A percentile compares a stretch with the other conserved stretches of the same genome.
These are phyloP conservation scores for Labrus mixtus DNA, from an alignment of 2,113 vertebrate species.

Conservation along the genomic window DNA sequence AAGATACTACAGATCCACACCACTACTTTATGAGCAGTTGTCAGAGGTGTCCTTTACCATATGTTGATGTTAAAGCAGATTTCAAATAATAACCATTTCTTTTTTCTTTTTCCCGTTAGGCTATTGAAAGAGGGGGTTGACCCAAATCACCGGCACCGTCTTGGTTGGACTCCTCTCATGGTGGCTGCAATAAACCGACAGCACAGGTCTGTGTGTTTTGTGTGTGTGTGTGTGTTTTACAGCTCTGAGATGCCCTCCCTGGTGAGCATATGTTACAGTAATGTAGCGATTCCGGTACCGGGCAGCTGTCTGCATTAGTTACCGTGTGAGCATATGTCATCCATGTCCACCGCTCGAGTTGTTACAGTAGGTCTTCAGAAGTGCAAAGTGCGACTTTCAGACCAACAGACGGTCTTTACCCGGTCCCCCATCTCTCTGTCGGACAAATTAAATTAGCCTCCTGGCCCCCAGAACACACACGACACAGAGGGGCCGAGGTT, in stretches of 20 bases:
- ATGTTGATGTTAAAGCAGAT: background rate
- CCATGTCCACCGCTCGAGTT: conserved; percentile 39
- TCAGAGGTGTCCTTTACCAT: no score
- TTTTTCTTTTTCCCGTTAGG: conserved; percentile 76
- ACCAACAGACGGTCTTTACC: conserved; percentile 78
- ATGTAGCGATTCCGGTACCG: background rate
- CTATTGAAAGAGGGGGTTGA: conserved; percentile 86
- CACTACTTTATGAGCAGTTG: no score
- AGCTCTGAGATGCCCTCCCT: background rate
- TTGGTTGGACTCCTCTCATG: conserved; percentile 96
- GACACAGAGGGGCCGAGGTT: conserved; percentile 78
- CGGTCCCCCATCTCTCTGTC: conserved; percentile 65
- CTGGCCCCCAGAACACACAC: conserved; percentile 81
- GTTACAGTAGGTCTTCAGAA: conserved; percentile 74
- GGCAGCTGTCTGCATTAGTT: conserved; percentile 54
- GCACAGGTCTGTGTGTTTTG: conserved; percentile 84
- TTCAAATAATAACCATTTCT: background rate
- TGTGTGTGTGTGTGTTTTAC: conserved; percentile 14
- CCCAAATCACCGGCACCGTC: conserved; percentile 89
- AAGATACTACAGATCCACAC: background rate
- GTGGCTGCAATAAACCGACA: conserved; percentile 93
- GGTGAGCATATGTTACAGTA: conserved; percentile 19
- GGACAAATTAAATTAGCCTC: conserved; percentile 85
- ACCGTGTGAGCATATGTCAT: conserved; percentile 50
- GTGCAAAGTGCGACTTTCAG: conserved; percentile 78